Percentiles rank a stretch among this genome's conserved stretches.
phyloP scores from a whole-genome alignment of 64 coral and sea anemone genomes.

The Stichodactyla helianthus region DNA sequence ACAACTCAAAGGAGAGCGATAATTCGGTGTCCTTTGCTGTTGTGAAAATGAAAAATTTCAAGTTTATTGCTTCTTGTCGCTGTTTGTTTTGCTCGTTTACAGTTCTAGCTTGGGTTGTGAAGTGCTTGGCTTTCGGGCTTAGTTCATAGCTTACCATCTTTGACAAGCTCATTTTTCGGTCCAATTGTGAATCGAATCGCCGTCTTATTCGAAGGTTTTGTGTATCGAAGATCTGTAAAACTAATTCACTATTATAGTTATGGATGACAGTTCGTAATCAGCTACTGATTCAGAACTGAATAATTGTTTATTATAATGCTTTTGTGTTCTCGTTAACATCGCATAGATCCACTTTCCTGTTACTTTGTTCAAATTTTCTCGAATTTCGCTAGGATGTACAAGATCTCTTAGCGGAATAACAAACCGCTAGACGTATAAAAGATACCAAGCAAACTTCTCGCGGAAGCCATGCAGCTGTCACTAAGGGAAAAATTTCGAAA shows the following conservation, averaged over 20 bases:
- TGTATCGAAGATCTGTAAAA: background rate
- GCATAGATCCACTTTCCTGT: background rate
- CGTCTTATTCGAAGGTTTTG: background rate
- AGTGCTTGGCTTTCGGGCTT: background rate
- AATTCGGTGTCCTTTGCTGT: conserved; percentile 74
- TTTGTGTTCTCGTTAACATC: background rate
- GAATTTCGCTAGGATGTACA: background rate
- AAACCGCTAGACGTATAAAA: too few relatives aligned
- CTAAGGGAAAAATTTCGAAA: background rate
- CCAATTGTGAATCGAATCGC: background rate
- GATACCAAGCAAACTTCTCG: background rate
- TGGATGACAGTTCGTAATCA: background rate
- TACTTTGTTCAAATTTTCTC: background rate
- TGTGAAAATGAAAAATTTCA: background rate
- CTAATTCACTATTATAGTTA: background rate
- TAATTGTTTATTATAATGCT: background rate
- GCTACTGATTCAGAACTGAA: background rate
- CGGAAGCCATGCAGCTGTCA: background rate
- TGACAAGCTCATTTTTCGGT: background rate
- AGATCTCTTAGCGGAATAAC: background rate
- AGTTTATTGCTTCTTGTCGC: background rate
- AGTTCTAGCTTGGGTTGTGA: background rate
- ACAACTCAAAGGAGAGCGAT: conserved; percentile 91
- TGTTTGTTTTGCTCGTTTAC: conserved; percentile 1
- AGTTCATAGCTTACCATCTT: background rate